Evolutionary conservation across 2,797 vertebrate species (phyloP), one percentile per base, ranked within the genome.

Genomic region (Toxotes lorentzi): DNA sequence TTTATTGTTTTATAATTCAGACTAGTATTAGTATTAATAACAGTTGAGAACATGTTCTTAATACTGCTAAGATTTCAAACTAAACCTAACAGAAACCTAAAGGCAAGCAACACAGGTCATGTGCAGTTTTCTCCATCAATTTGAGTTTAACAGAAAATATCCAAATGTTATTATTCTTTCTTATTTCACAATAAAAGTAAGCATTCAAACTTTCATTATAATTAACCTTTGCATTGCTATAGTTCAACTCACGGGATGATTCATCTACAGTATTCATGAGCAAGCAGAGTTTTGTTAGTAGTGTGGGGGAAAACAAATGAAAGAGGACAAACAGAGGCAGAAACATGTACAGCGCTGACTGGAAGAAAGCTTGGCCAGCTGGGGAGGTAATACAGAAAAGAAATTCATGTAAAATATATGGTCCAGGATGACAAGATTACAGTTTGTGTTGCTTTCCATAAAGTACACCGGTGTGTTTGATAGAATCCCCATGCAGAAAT

Each of bases 131-230:
- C 8, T 21, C 0, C 30, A 27, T 32, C 1, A 17, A 66, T 7
- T 3, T 1, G n/a, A 5, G 35, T 51, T 23, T 53, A 10, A 51
- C 56, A 43, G 35, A 62, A 35, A 47, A 10, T 0, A 35, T 60
- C 9, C 17, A 24, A n/a, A 32, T 30, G 30, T 56, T 30, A n/a
- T 4, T 16, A 47, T 35, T 41, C 35, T 34, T 19, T 14, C 2
- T 35, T 43, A 58, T 59, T 60, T 65, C 2, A 14, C 2, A 70
- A 59, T 38, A 19, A 60, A 38, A 47, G 68, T 14, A 48, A 54
- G 56, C 1, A 65, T 35, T 70, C 19, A 47, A 47, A 19, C 7
- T 21, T 48, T n/a, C 19, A 48, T 16, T 17, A 45, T 43, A 19
- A 19, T 47, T 5, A 2, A 19, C 43, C 2, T 7, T 21, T 47